These are phyloP conservation scores for Calephelis perditalis DNA, from an alignment of 2,888 invertebrate genomes.

Conservation along the genomic window DNA sequence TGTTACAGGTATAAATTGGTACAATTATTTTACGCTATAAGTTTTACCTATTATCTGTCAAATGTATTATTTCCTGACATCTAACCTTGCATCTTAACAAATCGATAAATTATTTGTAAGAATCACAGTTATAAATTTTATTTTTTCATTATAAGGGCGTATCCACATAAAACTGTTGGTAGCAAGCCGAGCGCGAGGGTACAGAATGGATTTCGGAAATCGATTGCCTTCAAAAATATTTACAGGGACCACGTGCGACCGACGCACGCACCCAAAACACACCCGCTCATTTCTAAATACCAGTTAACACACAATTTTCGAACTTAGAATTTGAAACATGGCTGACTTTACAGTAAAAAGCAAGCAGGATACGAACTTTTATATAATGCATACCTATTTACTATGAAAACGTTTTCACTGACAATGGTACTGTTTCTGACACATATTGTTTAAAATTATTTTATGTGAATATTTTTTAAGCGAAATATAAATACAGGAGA, in stretches of 20 bases:
- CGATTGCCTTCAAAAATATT: constrained; percentile 78
- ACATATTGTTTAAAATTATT: too few species aligned
- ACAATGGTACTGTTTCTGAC: too few species aligned
- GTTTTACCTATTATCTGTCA: too few species aligned
- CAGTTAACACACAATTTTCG: constrained; percentile 10
- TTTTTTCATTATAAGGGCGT: constrained; percentile 27
- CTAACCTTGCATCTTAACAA: too few species aligned
- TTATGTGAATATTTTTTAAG: too few species aligned
- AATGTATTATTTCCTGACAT: too few species aligned
- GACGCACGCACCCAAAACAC: constrained; percentile 29
- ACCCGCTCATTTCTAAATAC: constrained; percentile 29
- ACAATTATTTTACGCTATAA: too few species aligned
- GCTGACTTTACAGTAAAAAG: background rate
- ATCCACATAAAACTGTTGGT: constrained; percentile 42
- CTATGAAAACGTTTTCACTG: background rate
- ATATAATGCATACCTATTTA: background rate
- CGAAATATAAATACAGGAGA: too few species aligned
- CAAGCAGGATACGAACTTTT: background rate
- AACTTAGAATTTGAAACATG: constrained; percentile 1
- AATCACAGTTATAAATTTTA: too few species aligned
- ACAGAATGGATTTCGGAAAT: constrained; percentile 77
- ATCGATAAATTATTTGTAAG: too few species aligned
- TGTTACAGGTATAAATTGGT: too few species aligned
- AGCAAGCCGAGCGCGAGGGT: constrained; percentile 48
- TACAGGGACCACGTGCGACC: constrained; percentile 63